These are phyloP conservation scores for Cylindroiulus punctatus DNA, from an alignment of 2,888 invertebrate genomes.

Conservation along the genomic window DNA sequence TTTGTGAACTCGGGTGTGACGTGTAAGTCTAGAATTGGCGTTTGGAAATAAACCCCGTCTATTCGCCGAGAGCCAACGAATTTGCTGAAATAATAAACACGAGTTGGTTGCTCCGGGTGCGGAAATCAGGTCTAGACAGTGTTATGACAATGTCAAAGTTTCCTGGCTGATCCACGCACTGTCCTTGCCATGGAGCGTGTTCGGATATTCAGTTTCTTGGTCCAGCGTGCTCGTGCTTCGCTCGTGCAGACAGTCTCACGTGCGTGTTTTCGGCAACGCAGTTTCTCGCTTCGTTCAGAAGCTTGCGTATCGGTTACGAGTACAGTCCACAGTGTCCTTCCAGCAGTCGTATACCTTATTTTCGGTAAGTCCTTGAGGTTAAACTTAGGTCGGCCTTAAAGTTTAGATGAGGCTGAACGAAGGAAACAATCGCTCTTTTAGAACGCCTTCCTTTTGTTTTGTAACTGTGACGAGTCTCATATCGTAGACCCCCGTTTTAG, in stretches of 20 bases:
- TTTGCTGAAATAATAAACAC: constrained; percentile 36
- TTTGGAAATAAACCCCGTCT: constrained; percentile 3
- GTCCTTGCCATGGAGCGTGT: not conserved
- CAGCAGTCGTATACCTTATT: not conserved
- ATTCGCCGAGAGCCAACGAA: constrained; percentile 6
- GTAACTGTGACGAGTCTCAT: not conserved
- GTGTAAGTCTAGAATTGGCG: not conserved
- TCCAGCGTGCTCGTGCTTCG: not conserved
- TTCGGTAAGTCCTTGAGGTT: constrained; percentile 19
- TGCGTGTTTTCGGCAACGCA: not conserved
- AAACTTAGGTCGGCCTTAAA: constrained; percentile 31
- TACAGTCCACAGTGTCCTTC: not conserved
- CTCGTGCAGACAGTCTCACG: not conserved
- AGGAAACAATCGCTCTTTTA: constrained; percentile 6
- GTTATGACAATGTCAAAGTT: too few relatives aligned
- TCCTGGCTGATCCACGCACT: not conserved
- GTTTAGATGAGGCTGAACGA: constrained; percentile 21
- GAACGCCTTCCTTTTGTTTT: not conserved
- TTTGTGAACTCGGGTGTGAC: too few relatives aligned
- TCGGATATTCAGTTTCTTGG: not conserved
- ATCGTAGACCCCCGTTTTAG: not conserved
- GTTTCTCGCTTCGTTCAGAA: not conserved
- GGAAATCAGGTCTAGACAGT: not conserved
- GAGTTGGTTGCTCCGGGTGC: not conserved
- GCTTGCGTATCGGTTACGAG: not conserved